Base-by-base conservation (phyloP, 2,888 invertebrate genomes). In the Polietes domitor region DNA sequence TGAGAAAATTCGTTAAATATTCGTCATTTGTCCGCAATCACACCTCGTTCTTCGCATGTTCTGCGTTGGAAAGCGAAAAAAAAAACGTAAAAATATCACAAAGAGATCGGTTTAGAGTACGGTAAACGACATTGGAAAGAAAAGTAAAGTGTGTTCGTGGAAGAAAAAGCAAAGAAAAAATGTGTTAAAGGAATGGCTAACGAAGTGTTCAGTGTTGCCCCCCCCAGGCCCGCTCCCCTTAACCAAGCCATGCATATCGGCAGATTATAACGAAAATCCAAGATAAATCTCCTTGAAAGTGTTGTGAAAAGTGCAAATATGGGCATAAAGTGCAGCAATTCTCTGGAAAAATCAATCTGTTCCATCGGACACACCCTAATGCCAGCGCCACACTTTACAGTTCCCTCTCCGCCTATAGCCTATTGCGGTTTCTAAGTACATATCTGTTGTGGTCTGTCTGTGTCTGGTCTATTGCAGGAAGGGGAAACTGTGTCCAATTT, bases 361-460 rank as follows among this genome's bases (percentile, higher is more conserved):
- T 47, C 58, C 24, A 26, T 9, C 32, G 28, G 68, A 68, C 68
- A 68, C 68, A 68, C 68, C 68, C 68, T 19, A 41, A 65, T 63
- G n/a, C 61, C 7, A 28, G 37, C 12, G 12, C 37, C 37, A 37
- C 37, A 50, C n/a, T 50, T 10, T n/a, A n/a, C 43, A 15, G 43
- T n/a, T 43, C 17, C 50, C 19, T 12, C 19, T 5, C 19, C 2
- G 6, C 17, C 50, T 50, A 10, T 43, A 4, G 12, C 43, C n/a
- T 50, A 10, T 43, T 10, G 12, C 43, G 2, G 6, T 43, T 12
- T 43, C 43, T 43, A 2, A 43, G n/a, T 12, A 15, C n/a, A 4
- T 9, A 58, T 21, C 5, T 3, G 1, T 55, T 21, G 55, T 32
- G 32, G 32, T 3, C 7, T 32, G 3, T 7, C 32, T 32, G n/a